These are phyloP conservation scores for Syngnathus floridae DNA, from an alignment of 2,113 vertebrate species.

Conservation along the genomic window DNA sequence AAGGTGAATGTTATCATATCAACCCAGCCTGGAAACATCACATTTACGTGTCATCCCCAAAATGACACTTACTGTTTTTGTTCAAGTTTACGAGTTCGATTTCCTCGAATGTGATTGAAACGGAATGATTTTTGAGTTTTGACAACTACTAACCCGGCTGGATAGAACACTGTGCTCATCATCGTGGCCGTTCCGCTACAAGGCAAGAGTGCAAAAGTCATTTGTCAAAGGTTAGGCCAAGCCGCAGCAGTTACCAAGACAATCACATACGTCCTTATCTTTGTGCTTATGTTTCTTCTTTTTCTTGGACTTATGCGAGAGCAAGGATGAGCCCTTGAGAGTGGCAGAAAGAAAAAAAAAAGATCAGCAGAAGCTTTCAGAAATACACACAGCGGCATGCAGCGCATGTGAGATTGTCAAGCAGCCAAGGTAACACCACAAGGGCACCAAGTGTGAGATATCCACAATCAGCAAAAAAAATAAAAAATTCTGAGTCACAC, in stretches of 20 bases:
- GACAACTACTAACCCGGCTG: conserved; percentile 81
- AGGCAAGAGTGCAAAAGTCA: conserved; percentile 30
- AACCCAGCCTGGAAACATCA: background rate
- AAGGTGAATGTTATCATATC: background rate
- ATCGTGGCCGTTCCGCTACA: conserved; percentile 80
- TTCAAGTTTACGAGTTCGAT: background rate
- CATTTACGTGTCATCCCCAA: background rate
- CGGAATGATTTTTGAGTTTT: too few species aligned
- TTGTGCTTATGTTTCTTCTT: conserved; percentile 70
- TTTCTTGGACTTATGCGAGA: conserved; percentile 67
- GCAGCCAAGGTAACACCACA: background rate
- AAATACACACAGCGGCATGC: too few species aligned
- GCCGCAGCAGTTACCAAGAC: background rate
- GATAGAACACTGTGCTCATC: conserved; percentile 75
- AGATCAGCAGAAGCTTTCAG: background rate
- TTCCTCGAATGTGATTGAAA: too few species aligned
- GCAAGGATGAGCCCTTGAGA: conserved; percentile 52
- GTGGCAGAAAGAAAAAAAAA: conserved; percentile 21
- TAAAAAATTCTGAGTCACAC: background rate
- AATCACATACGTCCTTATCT: conserved; percentile 66
- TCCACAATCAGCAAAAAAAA: background rate
- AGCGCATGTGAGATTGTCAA: too few species aligned
- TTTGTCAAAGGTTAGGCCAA: too few species aligned
- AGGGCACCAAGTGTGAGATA: background rate
- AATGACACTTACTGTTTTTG: background rate